These are phyloP conservation scores for Andrena chrysosceles DNA, from an alignment of 2,888 invertebrate species.

Conservation along the genomic window DNA sequence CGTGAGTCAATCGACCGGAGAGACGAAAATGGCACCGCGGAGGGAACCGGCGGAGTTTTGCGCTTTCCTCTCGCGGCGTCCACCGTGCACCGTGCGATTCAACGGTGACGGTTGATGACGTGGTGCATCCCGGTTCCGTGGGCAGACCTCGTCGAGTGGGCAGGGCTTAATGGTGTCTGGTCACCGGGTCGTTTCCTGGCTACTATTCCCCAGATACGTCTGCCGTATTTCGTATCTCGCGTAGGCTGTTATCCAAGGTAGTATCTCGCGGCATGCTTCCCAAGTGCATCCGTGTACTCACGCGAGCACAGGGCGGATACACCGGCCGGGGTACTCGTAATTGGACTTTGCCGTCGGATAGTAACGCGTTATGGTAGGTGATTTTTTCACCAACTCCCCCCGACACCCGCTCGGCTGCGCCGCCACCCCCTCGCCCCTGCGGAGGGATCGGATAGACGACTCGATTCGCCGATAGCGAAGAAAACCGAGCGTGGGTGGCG, in stretches of 20 bases:
- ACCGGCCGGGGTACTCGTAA: constrained; percentile 31
- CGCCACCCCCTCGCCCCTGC: background rate
- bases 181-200: constrained; percentile 65
- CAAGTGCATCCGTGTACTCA: constrained; percentile 46
- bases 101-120: constrained; percentile 52
- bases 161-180: constrained; percentile 66
- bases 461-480: constrained; percentile 19
- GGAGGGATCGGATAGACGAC: background rate
- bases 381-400: constrained; percentile 28
- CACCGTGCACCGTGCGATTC: constrained; percentile 20
- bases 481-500: constrained; percentile 18
- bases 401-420: no score
- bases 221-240: constrained; percentile 56
- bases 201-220: constrained; percentile 53
- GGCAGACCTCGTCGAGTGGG: constrained; percentile 57
- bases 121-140: constrained; percentile 59
- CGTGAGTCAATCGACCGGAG: constrained; percentile 60
- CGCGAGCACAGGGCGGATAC: constrained; percentile 43
- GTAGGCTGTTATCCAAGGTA: constrained; percentile 55
- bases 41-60: constrained; percentile 12
- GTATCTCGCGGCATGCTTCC: constrained; percentile 54
- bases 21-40: background rate
- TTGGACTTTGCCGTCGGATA: constrained; percentile 55
- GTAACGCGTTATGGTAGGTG: constrained; percentile 51
- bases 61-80: constrained; percentile 21